Percentiles rank a stretch among this genome's conserved stretches.
Evolutionary conservation across 2,113 vertebrate species (phyloP).

Genomic region (Bostrychus sinensis): DNA sequence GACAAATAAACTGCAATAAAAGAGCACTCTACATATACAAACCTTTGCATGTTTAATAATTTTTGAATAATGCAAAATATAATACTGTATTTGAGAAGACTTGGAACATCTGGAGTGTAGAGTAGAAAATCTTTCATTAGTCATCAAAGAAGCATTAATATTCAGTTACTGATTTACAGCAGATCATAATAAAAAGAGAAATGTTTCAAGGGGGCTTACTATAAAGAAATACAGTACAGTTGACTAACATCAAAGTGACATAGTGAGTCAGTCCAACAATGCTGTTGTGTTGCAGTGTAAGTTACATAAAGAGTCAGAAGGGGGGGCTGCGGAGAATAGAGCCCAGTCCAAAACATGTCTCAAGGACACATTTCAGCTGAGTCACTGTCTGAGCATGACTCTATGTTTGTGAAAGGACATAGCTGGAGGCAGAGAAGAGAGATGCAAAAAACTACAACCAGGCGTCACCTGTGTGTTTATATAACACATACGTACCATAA

Average conservation of each 20-base stretch:
- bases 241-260: no score
- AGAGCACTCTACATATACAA: neutral
- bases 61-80: neutral
- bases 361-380: slow-evolving; percentile 71
- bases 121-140: neutral
- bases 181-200: neutral
- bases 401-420: slow-evolving; percentile 10
- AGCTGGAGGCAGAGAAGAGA: neutral
- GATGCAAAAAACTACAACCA: neutral
- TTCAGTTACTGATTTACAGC: neutral
- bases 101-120: neutral
- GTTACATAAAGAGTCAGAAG: slow-evolving; percentile 35
- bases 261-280: no score
- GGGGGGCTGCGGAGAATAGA: slow-evolving; percentile 51
- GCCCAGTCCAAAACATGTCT: slow-evolving; percentile 25
- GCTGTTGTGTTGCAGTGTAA: slow-evolving; percentile 19
- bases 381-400: slow-evolving; percentile 43
- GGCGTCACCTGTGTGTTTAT: neutral
- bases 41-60: neutral
- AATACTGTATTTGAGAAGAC: neutral
- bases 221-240: no score
- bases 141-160: neutral
- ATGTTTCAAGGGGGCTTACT: no score
- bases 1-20: neutral
- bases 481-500: neutral